Percentiles rank a stretch among this genome's conserved stretches.
phyloP scores from a whole-genome alignment of 1,140 invertebrate species.

The Scaptomyza pallida region DNA sequence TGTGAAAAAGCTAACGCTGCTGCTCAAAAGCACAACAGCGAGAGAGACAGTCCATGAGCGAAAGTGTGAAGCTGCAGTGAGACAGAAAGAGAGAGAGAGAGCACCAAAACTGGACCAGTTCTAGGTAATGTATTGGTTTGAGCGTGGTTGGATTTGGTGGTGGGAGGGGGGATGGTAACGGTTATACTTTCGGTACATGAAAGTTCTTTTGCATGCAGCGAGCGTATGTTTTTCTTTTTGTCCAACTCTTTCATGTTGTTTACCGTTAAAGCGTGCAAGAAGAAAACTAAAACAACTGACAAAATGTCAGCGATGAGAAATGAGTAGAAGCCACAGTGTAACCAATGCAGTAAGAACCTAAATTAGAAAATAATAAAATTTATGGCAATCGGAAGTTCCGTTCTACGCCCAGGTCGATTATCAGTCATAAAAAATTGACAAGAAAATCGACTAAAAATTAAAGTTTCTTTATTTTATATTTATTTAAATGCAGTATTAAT shows the following conservation, averaged over 20 bases:
- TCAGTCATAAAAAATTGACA: no score
- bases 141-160: neutral
- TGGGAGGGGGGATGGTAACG: neutral
- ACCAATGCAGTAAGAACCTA: neutral
- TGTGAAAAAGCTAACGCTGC: slow-evolving; percentile 65
- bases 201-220: slow-evolving; percentile 55
- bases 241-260: slow-evolving; percentile 70
- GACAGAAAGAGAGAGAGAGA: slow-evolving; percentile 27
- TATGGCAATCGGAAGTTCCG: no score
- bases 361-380: neutral
- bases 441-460: no score
- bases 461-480: no score
- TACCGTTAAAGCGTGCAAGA: slow-evolving; percentile 50
- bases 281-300: slow-evolving; percentile 38
- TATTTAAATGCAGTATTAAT: no score
- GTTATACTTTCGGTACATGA: slow-evolving; percentile 44
- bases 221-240: slow-evolving; percentile 74
- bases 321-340: slow-evolving; percentile 29
- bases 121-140: slow-evolving; percentile 2
- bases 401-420: no score
- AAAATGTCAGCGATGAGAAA: slow-evolving; percentile 34
- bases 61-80: slow-evolving; percentile 22
- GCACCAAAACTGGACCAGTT: slow-evolving; percentile 39
- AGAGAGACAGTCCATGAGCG: slow-evolving; percentile 30
- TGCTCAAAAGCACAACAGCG: slow-evolving; percentile 59